Evolutionary conservation across 2,113 vertebrate genomes (phyloP).

Genomic region (Etia nguti): DNA sequence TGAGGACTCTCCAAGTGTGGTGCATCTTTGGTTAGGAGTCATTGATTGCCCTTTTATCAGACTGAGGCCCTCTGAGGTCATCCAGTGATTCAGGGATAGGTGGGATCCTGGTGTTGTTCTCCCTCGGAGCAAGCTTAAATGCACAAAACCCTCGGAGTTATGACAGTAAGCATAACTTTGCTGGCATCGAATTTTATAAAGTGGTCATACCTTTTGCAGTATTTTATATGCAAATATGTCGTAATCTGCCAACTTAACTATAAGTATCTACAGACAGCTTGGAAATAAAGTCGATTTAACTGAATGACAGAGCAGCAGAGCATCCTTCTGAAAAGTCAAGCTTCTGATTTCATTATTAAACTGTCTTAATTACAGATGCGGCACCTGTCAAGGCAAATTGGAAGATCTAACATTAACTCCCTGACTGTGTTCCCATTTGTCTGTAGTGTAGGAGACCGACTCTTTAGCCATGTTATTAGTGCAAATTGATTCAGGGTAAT

Average conservation of each 20-base stretch:
- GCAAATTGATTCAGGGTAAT: constrained; percentile 4
- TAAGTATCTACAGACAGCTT: neutral
- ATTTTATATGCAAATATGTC: neutral
- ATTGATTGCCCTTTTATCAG: neutral
- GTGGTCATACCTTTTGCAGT: neutral
- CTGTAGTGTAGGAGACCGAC: neutral
- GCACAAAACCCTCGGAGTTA: neutral
- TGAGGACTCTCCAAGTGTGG: no score
- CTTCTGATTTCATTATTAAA: neutral
- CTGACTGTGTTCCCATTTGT: neutral
- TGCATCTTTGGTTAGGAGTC: neutral
- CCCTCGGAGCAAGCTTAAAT: neutral
- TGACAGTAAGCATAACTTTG: neutral
- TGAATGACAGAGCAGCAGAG: neutral
- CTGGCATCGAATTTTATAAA: no score
- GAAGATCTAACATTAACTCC: neutral
- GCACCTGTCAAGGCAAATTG: neutral
- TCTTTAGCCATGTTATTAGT: neutral
- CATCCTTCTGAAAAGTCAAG: neutral
- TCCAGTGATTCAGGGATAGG: neutral
- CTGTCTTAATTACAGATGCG: neutral
- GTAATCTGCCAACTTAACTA: rapidly evolving
- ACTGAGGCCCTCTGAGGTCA: neutral
- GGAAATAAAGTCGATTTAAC: neutral
- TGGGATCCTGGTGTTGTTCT: neutral